A percentile compares a stretch with the other conserved stretches of the same genome.
phyloP scores from a whole-genome alignment of 2,113 vertebrate species.

The Ailurus styani region DNA sequence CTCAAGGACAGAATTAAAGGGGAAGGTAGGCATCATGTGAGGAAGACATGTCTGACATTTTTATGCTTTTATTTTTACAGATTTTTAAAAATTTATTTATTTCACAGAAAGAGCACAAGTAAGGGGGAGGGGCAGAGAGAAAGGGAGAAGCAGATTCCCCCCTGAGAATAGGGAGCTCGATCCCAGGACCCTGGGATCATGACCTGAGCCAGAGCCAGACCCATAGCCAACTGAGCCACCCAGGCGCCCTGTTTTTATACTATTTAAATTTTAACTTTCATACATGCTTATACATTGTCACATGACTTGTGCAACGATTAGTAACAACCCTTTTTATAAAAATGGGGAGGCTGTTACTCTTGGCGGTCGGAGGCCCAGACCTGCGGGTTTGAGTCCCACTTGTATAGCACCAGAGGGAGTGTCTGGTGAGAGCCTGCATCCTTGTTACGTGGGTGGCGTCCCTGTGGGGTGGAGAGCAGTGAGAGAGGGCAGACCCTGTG shows the following conservation, averaged over 20 bases:
- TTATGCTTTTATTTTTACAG: background rate
- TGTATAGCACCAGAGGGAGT: background rate
- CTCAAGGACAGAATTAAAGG: background rate
- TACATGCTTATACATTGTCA: background rate
- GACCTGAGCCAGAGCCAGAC: background rate
- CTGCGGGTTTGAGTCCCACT: background rate
- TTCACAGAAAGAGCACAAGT: background rate
- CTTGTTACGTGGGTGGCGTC: too few species aligned
- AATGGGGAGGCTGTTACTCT: background rate
- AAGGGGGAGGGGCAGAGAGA: background rate
- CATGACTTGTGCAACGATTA: background rate
- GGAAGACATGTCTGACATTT: background rate
- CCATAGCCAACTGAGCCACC: background rate
- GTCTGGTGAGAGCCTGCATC: background rate
- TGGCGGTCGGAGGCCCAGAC: background rate
- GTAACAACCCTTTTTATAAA: background rate
- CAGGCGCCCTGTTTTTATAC: background rate
- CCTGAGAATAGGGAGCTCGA: background rate
- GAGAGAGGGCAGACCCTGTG: background rate
- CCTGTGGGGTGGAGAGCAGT: background rate
- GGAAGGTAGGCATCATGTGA: background rate
- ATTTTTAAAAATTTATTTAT: background rate
- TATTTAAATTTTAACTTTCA: background rate
- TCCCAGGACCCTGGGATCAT: background rate
- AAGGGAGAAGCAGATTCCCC: background rate